These are phyloP conservation scores for Bovichtus diacanthus DNA, from an alignment of 2,797 vertebrate species.

Conservation along the genomic window DNA sequence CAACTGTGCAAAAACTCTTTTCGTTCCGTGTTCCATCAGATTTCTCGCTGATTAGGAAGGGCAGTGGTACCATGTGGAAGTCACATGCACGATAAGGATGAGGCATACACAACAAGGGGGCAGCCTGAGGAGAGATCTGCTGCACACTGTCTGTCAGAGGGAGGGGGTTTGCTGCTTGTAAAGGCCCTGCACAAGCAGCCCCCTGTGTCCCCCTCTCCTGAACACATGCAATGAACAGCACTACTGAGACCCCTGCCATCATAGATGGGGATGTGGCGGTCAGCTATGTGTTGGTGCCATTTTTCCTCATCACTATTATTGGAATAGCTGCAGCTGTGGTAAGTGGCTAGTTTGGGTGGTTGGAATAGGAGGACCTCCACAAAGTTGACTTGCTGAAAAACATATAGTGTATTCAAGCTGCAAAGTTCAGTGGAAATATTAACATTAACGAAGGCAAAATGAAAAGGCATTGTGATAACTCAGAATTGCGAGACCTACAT, in stretches of 20 bases:
- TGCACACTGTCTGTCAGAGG: slow-evolving; percentile 40
- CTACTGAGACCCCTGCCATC: slow-evolving; percentile 83
- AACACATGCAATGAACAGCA: slow-evolving; percentile 87
- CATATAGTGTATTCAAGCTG: not conserved
- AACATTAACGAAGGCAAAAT: not conserved
- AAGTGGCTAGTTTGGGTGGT: slow-evolving; percentile 67
- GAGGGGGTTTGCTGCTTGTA: slow-evolving; percentile 54
- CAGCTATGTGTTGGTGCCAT: slow-evolving; percentile 91
- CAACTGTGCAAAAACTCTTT: slow-evolving; percentile 11
- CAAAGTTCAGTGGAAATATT: not conserved
- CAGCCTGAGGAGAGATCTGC: slow-evolving; percentile 64
- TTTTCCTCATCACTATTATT: slow-evolving; percentile 91
- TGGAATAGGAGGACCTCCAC: not conserved
- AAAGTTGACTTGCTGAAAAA: not conserved
- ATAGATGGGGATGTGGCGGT: slow-evolving; percentile 85
- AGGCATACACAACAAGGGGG: slow-evolving; percentile 73
- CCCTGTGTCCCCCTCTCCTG: slow-evolving; percentile 24
- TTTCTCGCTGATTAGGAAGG: slow-evolving; percentile 72
- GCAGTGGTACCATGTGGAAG: slow-evolving; percentile 82
- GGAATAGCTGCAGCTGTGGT: slow-evolving; percentile 92
- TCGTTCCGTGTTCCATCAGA: slow-evolving; percentile 47
- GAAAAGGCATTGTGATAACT: not conserved
- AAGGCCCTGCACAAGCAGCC: slow-evolving; percentile 46
- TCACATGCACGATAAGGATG: slow-evolving; percentile 87
- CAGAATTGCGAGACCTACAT: not conserved